phyloP scores from a whole-genome alignment of 2,113 vertebrate species.

The Pelmatolapia mariae region DNA sequence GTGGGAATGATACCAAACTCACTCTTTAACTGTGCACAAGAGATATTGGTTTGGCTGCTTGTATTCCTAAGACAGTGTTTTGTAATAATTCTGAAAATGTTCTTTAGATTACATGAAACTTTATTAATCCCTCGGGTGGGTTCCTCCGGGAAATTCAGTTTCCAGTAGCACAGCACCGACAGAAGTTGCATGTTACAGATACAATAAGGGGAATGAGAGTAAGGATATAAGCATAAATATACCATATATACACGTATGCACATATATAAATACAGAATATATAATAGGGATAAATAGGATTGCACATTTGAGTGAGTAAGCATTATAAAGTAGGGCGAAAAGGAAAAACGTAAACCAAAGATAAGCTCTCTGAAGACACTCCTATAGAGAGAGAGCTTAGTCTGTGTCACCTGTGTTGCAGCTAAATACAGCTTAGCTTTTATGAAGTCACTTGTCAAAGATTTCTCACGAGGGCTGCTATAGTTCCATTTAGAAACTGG shows the following conservation, averaged over 20 bases:
- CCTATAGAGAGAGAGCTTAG: neutral
- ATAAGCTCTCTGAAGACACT: neutral
- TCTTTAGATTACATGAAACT: neutral
- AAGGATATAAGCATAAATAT: neutral
- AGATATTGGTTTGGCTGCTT: neutral
- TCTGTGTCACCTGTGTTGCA: neutral
- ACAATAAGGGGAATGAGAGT: neutral
- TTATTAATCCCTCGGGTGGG: neutral
- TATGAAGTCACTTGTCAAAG: neutral
- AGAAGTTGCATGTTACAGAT: neutral
- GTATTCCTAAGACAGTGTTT: neutral
- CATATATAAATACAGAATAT: neutral
- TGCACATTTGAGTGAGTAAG: neutral
- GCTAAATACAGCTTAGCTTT: neutral
- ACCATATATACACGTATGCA: neutral
- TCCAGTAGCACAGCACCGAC: accelerated
- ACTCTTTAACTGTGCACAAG: neutral
- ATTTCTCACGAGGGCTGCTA: neutral
- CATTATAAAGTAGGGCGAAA: neutral
- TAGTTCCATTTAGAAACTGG: neutral
- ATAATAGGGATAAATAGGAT: neutral
- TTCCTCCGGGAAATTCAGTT: neutral
- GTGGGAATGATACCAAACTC: neutral
- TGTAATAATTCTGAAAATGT: neutral
- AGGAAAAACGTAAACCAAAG: neutral